Conservation (phyloP, 2,113 vertebrate species). For the Hypomesus transpacificus region DNA sequence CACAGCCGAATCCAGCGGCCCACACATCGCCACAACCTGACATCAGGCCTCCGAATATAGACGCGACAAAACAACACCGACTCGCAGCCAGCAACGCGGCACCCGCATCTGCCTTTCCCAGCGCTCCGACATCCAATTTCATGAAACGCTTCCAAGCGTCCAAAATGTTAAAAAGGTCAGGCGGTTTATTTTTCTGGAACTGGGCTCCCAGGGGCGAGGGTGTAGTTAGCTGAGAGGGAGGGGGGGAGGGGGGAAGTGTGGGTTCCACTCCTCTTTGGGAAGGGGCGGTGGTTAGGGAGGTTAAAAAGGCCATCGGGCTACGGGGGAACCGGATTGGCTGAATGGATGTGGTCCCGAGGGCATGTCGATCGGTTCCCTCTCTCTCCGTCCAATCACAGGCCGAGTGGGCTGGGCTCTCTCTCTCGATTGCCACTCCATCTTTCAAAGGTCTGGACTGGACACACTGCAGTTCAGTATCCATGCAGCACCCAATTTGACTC, state of each 20-base stretch:
- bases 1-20: constrained; percentile 51
- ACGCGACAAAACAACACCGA: constrained; percentile 59
- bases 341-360: constrained; percentile 37
- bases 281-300: constrained; percentile 37
- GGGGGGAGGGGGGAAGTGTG: too few species aligned
- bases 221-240: constrained; percentile 15
- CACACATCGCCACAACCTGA: constrained; percentile 69
- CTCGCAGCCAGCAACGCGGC: constrained; percentile 61
- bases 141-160: constrained; percentile 18
- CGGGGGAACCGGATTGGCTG: constrained; percentile 39
- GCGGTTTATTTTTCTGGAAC: constrained; percentile 44
- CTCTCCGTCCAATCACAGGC: constrained; percentile 50
- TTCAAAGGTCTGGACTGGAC: constrained; percentile 48
- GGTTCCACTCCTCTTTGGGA: too few species aligned
- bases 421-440: constrained; percentile 56
- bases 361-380: constrained; percentile 54
- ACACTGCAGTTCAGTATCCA: constrained; percentile 58
- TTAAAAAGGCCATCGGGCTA: constrained; percentile 19
- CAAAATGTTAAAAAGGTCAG: constrained; percentile 50
- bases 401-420: constrained; percentile 53
- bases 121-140: constrained; percentile 23
- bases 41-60: constrained; percentile 67
- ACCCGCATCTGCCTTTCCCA: constrained; percentile 49
- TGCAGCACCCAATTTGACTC: constrained; percentile 62
- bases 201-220: constrained; percentile 40